phyloP scores from a whole-genome alignment of 2,888 invertebrate species.

The Nipponacmea schrenckii region DNA sequence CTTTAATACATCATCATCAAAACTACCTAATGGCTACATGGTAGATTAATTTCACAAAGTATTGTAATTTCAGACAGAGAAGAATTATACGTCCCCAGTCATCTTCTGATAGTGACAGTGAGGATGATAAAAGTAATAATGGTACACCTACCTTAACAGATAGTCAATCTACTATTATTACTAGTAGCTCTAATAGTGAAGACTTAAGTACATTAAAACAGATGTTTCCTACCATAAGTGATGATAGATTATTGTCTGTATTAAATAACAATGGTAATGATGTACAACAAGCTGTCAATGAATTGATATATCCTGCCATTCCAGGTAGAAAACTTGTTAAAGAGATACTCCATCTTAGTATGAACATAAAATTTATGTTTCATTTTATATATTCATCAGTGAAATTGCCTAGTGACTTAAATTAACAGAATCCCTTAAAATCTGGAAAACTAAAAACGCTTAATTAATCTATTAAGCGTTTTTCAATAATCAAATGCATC shows the following conservation, averaged over 20 bases:
- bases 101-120: background rate
- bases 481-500: no score
- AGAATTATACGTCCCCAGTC: background rate
- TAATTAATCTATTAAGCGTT: no score
- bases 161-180: background rate
- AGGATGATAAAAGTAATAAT: background rate
- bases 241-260: background rate
- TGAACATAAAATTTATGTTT: no score
- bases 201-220: background rate
- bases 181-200: background rate
- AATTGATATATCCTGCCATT: background rate
- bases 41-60: no score
- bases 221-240: background rate
- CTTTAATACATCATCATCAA: no score
- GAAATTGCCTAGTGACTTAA: no score
- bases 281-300: background rate
- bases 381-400: no score
- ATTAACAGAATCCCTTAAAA: no score
- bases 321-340: no score
- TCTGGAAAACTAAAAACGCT: no score
- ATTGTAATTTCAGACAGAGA: background rate
- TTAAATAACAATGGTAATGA: background rate
- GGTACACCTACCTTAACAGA: background rate
- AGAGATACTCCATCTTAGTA: no score
- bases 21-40: no score